These are phyloP conservation scores for Harpalus rufipes DNA, from an alignment of 2,888 invertebrate genomes.

Conservation along the genomic window DNA sequence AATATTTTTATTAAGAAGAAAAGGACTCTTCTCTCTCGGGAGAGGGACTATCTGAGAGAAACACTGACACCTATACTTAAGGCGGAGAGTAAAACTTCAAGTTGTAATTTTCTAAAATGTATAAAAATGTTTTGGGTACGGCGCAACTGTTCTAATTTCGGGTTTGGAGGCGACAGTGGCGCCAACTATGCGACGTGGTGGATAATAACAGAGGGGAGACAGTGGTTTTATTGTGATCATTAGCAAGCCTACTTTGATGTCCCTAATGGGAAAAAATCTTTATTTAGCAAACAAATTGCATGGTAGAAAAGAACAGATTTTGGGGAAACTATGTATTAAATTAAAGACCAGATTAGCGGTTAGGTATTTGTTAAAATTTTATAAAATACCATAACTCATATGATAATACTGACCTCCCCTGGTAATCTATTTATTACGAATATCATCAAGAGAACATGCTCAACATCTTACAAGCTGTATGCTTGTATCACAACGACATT, in stretches of 20 bases:
- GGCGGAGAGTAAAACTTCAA: slow-evolving; percentile 72
- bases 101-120: slow-evolving; percentile 74
- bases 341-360: not conserved
- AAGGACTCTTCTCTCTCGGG: not conserved
- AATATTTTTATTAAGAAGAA: slow-evolving; percentile 61
- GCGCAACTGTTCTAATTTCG: slow-evolving; percentile 59
- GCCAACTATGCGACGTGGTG: slow-evolving; percentile 50
- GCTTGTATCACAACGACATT: not conserved
- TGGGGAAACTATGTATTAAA: slow-evolving; percentile 15
- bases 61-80: slow-evolving; percentile 67
- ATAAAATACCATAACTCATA: not conserved
- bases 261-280: slow-evolving; percentile 49
- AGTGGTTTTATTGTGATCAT: slow-evolving; percentile 45
- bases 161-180: slow-evolving; percentile 57
- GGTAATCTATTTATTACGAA: slow-evolving; percentile 1
- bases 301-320: not conserved
- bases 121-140: slow-evolving; percentile 72
- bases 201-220: slow-evolving; percentile 9
- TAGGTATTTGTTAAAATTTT: not conserved
- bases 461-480: not conserved
- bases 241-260: slow-evolving; percentile 40
- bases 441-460: not conserved
- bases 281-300: slow-evolving; percentile 45
- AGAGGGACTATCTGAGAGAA: not conserved
- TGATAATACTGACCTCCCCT: not conserved